A percentile compares a stretch with the other conserved stretches of the same genome.
phyloP scores from a whole-genome alignment of 1,140 invertebrate species.

The Pogonognathellus flavescens region DNA sequence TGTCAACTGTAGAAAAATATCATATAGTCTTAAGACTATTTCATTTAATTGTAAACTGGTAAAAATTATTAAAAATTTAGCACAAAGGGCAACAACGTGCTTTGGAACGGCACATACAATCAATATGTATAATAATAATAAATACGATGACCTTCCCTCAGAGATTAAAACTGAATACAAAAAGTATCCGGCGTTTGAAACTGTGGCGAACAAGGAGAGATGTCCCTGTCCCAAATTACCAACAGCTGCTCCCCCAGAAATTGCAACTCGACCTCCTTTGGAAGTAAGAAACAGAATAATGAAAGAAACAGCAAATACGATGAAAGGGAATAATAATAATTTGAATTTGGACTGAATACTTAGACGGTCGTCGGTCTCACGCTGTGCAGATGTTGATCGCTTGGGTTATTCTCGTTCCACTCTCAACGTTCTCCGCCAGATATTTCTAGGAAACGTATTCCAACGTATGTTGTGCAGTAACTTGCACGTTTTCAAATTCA shows the following conservation, averaged over 20 bases:
- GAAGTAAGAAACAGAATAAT: not conserved
- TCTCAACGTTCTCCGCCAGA: not conserved
- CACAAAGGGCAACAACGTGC: no score
- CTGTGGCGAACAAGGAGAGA: not conserved
- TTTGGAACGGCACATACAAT: no score
- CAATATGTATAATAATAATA: no score
- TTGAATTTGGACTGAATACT: not conserved
- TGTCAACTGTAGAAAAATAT: no score
- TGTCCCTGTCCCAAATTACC: not conserved
- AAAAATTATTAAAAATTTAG: no score
- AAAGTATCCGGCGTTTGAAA: not conserved
- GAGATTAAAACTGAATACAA: no score
- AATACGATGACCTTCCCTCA: no score
- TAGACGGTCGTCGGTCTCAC: not conserved
- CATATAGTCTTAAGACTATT: no score
- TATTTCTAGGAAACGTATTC: not conserved
- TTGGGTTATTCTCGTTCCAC: not conserved
- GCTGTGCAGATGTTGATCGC: not conserved
- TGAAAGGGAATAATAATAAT: no score
- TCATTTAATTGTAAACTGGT: no score
- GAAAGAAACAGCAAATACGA: no score
- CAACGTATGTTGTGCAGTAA: not conserved
- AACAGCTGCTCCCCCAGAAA: not conserved
- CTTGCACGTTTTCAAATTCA: not conserved
- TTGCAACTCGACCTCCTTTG: not conserved